Evolutionary conservation across 2,888 invertebrate species (phyloP), one percentile per base, ranked within the genome.

Genomic region (Elegia similella): DNA sequence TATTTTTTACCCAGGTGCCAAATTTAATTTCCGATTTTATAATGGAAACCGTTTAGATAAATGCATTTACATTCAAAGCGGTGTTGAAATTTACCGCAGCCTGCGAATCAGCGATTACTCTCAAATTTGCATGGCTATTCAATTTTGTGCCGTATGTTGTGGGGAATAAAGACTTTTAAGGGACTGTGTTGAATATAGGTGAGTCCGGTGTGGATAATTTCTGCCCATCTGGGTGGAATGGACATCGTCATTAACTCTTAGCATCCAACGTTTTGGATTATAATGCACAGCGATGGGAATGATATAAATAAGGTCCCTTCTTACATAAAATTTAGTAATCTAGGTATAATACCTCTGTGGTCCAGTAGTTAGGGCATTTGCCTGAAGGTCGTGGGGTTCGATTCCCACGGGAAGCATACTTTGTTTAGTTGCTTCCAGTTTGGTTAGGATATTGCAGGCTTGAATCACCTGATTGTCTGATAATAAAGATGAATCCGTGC

Each of bases 201-300:
- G 59, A 65, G 44, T 34, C 13, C 10, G n/a, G 16, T 32, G 15
- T 13, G 62, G 66, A 59, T 68, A 72, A 73, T 74, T 72, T 70
- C 58, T 59, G 58, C 58, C 67, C 72, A 70, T 72, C 70, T 75
- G 72, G 63, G 67, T 63, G 65, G 70, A 73, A 75, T 72, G 70
- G 70, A 68, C 69, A 68, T 61, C 62, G 63, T 65, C 63, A 64
- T 67, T 69, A 68, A 64, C 62, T 65, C 66, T 62, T 62, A 63
- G 58, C 67, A 55, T 63, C 55, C 17, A 56, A 55, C 53, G 57
- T 50, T 56, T 50, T 43, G 43, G 12, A 12, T 34, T 34, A 34
- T 7, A 1, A 34, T 7, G 2, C 10, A 34, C 0, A 34, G 34
- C 34, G 8, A 34, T 34, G 10, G 10, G 10, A 34, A 34, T 34